Conservation (phyloP, 2,888 invertebrate species). For the Melanotus villosus region DNA sequence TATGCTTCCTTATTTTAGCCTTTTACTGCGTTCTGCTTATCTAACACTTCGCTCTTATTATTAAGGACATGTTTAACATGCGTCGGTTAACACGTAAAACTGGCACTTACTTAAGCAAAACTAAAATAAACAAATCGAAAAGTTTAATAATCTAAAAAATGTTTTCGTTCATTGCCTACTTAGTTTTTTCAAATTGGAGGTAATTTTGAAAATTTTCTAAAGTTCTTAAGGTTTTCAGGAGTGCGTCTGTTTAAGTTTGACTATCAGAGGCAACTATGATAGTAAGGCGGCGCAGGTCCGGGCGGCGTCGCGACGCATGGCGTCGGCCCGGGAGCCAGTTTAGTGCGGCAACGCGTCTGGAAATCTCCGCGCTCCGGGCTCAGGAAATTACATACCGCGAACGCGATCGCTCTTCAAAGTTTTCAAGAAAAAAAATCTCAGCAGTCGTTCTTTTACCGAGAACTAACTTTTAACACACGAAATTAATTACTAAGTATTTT, state of each 20-base stretch:
- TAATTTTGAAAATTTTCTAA: too few species aligned
- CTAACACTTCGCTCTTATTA: conserved; percentile 21
- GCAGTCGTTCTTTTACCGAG: not conserved
- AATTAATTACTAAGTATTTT: too few species aligned
- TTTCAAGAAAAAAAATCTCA: conserved; percentile 5
- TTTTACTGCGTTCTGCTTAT: conserved; percentile 19
- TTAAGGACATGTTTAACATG: not conserved
- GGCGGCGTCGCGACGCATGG: conserved; percentile 72
- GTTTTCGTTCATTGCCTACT: not conserved
- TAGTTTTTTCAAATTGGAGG: too few species aligned
- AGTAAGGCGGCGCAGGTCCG: conserved; percentile 65
- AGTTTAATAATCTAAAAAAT: not conserved
- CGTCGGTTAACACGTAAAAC: conserved; percentile 13
- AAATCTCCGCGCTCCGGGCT: conserved; percentile 42
- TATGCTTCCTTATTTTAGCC: conserved; percentile 20
- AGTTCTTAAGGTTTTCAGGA: too few species aligned
- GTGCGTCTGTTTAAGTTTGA: conserved; percentile 37
- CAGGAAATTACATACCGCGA: conserved; percentile 18
- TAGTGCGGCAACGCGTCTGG: conserved; percentile 64
- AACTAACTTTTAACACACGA: not conserved
- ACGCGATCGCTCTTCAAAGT: conserved; percentile 4
- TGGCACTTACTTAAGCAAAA: not conserved
- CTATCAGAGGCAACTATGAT: conserved; percentile 35
- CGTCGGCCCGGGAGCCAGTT: conserved; percentile 72
- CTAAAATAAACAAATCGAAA: conserved; percentile 1